Conservation (phyloP, 2,113 vertebrate species). For the Trogon surrucura region DNA sequence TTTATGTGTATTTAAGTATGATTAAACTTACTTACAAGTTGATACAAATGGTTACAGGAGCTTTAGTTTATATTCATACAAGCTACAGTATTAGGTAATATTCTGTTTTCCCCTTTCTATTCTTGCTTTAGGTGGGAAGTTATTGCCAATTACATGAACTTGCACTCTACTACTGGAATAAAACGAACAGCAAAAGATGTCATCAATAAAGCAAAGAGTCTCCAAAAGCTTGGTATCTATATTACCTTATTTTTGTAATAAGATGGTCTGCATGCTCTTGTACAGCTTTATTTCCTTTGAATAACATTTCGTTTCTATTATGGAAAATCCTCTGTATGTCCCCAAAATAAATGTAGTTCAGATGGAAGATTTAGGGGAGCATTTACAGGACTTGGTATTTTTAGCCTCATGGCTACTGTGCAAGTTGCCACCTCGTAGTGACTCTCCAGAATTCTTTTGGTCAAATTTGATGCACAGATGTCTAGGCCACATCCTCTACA, state of each 20-base stretch:
- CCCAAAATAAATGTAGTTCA: neutral
- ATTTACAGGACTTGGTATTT: neutral
- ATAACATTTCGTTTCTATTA: neutral
- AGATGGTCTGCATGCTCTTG: neutral
- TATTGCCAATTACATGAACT: slow-evolving; percentile 98
- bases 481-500: neutral
- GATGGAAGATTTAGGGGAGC: neutral
- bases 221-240: slow-evolving; percentile 92
- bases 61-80: neutral
- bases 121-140: slow-evolving; percentile 90
- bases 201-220: slow-evolving; percentile 96
- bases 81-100: neutral
- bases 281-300: neutral
- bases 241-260: slow-evolving; percentile 4
- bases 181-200: slow-evolving; percentile 96
- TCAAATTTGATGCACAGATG: neutral
- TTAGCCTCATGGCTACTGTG: neutral
- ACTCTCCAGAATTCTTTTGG: neutral
- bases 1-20: neutral
- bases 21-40: neutral
- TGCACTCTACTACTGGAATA: slow-evolving; percentile 90
- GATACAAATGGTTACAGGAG: neutral
- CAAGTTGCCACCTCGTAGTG: neutral
- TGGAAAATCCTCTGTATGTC: neutral
- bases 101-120: neutral